Evolutionary conservation across 2,113 vertebrate genomes (phyloP), one percentile per base, ranked within the genome.

Genomic region (Glaucomys volans): DNA sequence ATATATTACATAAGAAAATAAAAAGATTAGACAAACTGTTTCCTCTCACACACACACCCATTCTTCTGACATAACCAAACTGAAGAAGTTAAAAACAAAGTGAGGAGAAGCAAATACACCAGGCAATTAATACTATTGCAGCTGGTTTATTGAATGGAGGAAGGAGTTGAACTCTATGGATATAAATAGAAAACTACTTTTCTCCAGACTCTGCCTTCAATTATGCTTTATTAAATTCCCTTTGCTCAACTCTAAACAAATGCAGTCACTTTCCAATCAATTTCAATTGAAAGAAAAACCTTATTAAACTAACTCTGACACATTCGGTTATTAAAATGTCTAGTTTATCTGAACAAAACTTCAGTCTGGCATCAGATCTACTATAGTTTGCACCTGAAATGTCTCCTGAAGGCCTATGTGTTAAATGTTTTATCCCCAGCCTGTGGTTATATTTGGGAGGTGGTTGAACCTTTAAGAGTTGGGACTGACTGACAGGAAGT

Each of bases 261-360:
- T 86, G 52, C 35, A 83, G 40, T 90, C 18, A 8, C 37, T 66
- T 87, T 93, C 71, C n/a, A 84, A 95, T 77, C 32, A 66, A 71
- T 91, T 97, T 90, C 77, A 94, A 30, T 32, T 66, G 26, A 82
- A 86, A 86, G 35, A 76, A 96, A 96, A 94, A 79, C 52, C 17
- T 83, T 88, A 95, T 89, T 90, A 95, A 37, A 44, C 13, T 57
- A 66, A 84, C 18, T 80, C 14, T 93, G 64, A 91, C 17, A 91
- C 40, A 83, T 64, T 89, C 74, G 76, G 59, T 72, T 54, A 84
- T 85, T 75, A 79, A 82, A 90, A 87, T 74, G 14, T 57, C 42
- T 87, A 37, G 12, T 59, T 96, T 44, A 62, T 83, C 64, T 94
- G 75, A 80, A 69, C 0, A 59, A 57, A 84, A 37, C 28, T 59